phyloP scores from a whole-genome alignment of 2,113 vertebrate species.

The Ammodramus savannarum region DNA sequence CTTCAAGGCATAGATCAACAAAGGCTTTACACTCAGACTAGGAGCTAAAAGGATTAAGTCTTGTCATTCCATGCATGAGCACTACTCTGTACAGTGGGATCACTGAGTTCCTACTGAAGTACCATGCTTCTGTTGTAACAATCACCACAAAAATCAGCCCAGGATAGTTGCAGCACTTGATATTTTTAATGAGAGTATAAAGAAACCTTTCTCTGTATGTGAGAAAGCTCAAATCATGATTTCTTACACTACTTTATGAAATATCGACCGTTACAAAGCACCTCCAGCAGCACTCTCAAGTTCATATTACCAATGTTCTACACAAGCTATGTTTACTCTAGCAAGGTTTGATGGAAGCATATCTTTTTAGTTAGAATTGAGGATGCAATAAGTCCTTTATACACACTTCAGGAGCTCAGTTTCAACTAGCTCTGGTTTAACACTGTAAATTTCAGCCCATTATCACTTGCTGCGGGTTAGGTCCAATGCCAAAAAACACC shows the following conservation, averaged over 20 bases:
- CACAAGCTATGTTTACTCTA: accelerated
- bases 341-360: not conserved
- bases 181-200: not conserved
- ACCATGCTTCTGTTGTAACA: not conserved
- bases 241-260: not conserved
- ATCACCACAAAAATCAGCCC: not conserved
- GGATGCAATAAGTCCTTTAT: not conserved
- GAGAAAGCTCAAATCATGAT: not conserved
- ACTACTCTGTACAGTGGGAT: not conserved
- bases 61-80: not conserved
- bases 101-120: not conserved
- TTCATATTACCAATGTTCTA: not conserved
- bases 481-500: not conserved
- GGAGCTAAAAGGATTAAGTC: not conserved
- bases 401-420: not conserved
- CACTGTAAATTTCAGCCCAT: not conserved
- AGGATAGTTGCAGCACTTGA: not conserved
- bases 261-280: accelerated
- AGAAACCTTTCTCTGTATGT: not conserved
- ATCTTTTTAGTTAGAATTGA: not conserved
- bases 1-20: not conserved
- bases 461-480: not conserved
- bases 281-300: not conserved
- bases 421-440: not conserved
- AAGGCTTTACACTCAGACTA: not conserved